These are phyloP conservation scores for Lutjanus erythropterus DNA, from an alignment of 2,113 vertebrate genomes.

Conservation along the genomic window DNA sequence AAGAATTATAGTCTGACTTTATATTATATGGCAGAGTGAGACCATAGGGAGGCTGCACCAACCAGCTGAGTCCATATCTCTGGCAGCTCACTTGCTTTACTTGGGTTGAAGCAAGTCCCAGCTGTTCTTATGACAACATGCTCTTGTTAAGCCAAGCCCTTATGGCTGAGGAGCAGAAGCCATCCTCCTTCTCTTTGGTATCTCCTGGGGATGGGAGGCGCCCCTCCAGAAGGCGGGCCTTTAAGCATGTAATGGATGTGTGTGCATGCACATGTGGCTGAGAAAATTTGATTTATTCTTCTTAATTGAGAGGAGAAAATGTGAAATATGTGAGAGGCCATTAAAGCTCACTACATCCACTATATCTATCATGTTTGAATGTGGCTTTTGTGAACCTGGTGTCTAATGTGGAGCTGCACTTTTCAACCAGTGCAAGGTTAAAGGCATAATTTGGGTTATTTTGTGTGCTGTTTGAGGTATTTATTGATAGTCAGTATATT, in stretches of 20 bases:
- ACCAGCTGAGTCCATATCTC: conserved; percentile 67
- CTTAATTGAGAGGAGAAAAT: conserved; percentile 46
- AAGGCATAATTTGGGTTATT: too few species aligned
- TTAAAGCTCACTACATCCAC: conserved; percentile 13
- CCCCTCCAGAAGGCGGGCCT: conserved; percentile 59
- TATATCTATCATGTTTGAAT: conserved; percentile 24
- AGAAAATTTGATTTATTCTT: conserved; percentile 46
- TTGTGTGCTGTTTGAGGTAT: too few species aligned
- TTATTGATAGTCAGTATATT: too few species aligned
- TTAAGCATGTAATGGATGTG: conserved; percentile 43
- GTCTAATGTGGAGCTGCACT: conserved; percentile 5
- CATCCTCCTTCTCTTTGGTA: conserved; percentile 62
- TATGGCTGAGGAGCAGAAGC: conserved; percentile 70
- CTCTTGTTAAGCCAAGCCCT: conserved; percentile 71
- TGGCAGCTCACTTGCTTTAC: conserved; percentile 69
- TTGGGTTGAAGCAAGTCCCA: conserved; percentile 72
- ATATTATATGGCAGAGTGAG: conserved; percentile 46
- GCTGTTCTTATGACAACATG: conserved; percentile 82
- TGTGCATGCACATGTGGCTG: conserved; percentile 44
- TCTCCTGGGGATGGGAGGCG: conserved; percentile 75
- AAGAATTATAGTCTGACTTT: conserved; percentile 58
- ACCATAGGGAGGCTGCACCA: conserved; percentile 60
- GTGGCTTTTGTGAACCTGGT: conserved; percentile 18
- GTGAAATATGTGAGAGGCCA: conserved; percentile 27
- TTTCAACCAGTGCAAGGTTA: conserved; percentile 11